These are phyloP conservation scores for Pygoscelis antarcticus DNA, from an alignment of 2,113 vertebrate genomes.

Conservation along the genomic window DNA sequence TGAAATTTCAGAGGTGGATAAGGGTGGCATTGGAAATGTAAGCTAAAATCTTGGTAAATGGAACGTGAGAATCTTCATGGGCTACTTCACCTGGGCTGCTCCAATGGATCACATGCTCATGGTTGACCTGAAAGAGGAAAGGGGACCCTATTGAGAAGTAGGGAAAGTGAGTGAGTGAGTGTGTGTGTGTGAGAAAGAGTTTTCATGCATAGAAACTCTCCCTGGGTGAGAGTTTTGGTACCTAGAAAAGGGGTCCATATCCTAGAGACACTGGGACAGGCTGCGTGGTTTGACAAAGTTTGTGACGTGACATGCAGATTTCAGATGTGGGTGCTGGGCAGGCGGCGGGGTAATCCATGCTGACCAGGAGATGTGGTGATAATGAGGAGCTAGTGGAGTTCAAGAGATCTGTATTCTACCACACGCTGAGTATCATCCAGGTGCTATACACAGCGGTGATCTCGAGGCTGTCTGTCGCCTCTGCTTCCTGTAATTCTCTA, in stretches of 20 bases:
- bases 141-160: neutral
- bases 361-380: neutral
- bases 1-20: neutral
- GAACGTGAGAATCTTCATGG: rapidly evolving
- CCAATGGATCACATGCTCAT: neutral
- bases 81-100: neutral
- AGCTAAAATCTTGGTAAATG: neutral
- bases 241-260: neutral
- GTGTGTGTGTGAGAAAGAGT: neutral
- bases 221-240: neutral
- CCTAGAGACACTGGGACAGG: neutral
- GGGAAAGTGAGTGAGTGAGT: neutral
- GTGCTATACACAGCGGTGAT: neutral
- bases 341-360: neutral
- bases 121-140: neutral
- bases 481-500: neutral
- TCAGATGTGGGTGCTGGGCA: neutral
- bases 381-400: neutral
- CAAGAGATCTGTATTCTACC: neutral
- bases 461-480: neutral
- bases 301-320: neutral
- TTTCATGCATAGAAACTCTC: neutral
- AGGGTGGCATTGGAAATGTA: neutral
- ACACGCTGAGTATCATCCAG: neutral
- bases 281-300: neutral